A percentile compares a stretch with the other conserved stretches of the same genome.
phyloP scores from a whole-genome alignment of 2,888 invertebrate genomes.

The Pammene aurita region DNA sequence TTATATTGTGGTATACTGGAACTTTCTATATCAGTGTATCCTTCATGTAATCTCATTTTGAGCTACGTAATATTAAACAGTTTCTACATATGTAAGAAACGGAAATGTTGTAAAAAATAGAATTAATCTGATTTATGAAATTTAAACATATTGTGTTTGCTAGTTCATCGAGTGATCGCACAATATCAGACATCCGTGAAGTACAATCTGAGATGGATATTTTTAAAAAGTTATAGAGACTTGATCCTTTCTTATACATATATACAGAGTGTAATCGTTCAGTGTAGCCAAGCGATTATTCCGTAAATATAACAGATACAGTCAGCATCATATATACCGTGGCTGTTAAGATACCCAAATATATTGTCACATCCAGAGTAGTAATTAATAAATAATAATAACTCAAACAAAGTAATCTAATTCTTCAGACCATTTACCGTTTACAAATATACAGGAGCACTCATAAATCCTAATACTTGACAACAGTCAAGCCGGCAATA shows the following conservation, averaged over 20 bases:
- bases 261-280: no score
- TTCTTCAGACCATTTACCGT: no score
- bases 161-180: slow-evolving; percentile 17
- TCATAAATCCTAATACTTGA: no score
- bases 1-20: slow-evolving; percentile 34
- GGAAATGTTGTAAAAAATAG: slow-evolving; percentile 17
- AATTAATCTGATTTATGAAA: slow-evolving; percentile 19
- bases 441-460: no score
- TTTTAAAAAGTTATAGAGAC: neutral
- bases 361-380: no score
- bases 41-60: neutral
- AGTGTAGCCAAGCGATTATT: no score
- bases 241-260: slow-evolving; percentile 12
- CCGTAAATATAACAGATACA: no score
- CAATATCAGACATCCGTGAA: slow-evolving; percentile 27
- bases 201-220: slow-evolving; percentile 25
- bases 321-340: no score
- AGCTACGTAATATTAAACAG: neutral
- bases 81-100: neutral
- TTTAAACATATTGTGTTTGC: slow-evolving; percentile 3
- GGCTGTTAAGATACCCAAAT: no score
- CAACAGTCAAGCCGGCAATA: no score
- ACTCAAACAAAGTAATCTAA: no score
- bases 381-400: no score
- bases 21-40: slow-evolving; percentile 27